Conservation (phyloP, 1,140 invertebrate genomes). For the Meloidogyne chitwoodi region DNA sequence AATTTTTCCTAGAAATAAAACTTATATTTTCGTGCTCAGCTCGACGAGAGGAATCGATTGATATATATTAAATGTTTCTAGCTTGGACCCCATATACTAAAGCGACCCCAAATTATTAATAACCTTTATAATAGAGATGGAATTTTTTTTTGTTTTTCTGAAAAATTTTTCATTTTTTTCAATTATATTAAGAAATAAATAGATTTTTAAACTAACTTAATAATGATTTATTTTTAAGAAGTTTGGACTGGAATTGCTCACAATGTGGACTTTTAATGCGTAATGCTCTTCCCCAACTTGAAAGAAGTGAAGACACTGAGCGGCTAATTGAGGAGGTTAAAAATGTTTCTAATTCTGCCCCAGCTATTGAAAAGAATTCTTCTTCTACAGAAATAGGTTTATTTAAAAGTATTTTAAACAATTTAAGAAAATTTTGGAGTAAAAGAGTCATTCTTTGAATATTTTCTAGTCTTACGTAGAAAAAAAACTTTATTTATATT, state of each 20-base stretch:
- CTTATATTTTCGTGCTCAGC: too few relatives aligned
- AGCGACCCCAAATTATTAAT: too few relatives aligned
- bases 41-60: too few relatives aligned
- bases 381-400: neutral
- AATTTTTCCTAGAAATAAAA: too few relatives aligned
- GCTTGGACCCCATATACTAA: too few relatives aligned
- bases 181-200: neutral
- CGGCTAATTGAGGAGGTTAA: conserved; percentile 9
- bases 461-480: too few relatives aligned
- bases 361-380: neutral
- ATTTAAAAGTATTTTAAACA: neutral
- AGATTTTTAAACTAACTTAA: neutral
- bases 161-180: conserved; percentile 32
- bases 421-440: neutral
- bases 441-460: too few relatives aligned
- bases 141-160: too few relatives aligned
- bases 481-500: too few relatives aligned
- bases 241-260: conserved; percentile 43
- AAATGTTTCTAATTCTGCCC: neutral
- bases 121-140: too few relatives aligned
- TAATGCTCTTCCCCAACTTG: conserved; percentile 37
- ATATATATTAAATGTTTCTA: too few relatives aligned
- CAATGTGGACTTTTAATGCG: conserved; percentile 46
- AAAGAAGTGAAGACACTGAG: neutral
- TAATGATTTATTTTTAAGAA: conserved; percentile 42